Evolutionary conservation across 2,888 invertebrate species (phyloP).

Genomic region (Archaeoteleia sp.): DNA sequence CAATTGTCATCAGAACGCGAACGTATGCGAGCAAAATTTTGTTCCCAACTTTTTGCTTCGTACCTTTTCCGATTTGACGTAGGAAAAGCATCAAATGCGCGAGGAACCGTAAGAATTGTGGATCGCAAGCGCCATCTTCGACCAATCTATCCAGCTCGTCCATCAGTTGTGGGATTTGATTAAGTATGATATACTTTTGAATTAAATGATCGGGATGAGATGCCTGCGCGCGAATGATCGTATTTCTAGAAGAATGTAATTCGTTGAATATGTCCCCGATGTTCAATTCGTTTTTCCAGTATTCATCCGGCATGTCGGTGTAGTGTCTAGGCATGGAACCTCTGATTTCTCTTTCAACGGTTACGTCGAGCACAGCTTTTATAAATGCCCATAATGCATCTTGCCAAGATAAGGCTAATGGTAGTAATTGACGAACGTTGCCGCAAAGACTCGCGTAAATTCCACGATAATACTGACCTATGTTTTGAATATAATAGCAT

Average conservation of each 20-base stretch:
- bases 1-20: slow-evolving; percentile 82
- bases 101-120: slow-evolving; percentile 85
- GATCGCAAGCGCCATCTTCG: slow-evolving; percentile 75
- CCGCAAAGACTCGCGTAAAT: slow-evolving; percentile 82
- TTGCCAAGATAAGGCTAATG: slow-evolving; percentile 89
- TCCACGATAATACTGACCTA: slow-evolving; percentile 70
- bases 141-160: slow-evolving; percentile 83
- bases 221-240: slow-evolving; percentile 78
- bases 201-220: slow-evolving; percentile 84
- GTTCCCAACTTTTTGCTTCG: slow-evolving; percentile 83
- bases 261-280: slow-evolving; percentile 82
- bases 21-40: slow-evolving; percentile 86
- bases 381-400: slow-evolving; percentile 94
- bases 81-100: slow-evolving; percentile 91
- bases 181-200: slow-evolving; percentile 90
- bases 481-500: no score
- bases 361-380: slow-evolving; percentile 86
- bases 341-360: slow-evolving; percentile 87
- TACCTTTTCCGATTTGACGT: slow-evolving; percentile 84
- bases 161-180: slow-evolving; percentile 85
- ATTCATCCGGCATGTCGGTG: slow-evolving; percentile 79
- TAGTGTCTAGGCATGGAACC: slow-evolving; percentile 78
- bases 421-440: slow-evolving; percentile 84
- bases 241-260: slow-evolving; percentile 79
- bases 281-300: slow-evolving; percentile 83